Conservation (phyloP, 1,140 invertebrate species). For the Colletes gigas region DNA sequence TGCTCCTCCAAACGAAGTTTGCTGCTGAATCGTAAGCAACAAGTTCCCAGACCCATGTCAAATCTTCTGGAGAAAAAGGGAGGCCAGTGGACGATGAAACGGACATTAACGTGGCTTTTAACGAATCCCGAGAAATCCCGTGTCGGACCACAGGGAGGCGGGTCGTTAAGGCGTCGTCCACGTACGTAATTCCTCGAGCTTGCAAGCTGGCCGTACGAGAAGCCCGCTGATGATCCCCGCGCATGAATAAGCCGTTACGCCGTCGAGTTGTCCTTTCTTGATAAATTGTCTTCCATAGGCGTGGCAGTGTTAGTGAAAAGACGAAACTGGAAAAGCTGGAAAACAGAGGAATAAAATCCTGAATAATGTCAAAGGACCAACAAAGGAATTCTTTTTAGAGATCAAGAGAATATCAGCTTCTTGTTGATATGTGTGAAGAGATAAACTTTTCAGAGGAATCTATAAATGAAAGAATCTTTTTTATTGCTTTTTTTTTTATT, state of each 20-base stretch:
- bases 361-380: not conserved
- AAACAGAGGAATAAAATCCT: constrained; percentile 5
- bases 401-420: no score
- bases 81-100: constrained; percentile 23
- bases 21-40: constrained; percentile 44
- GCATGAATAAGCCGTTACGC: constrained; percentile 77
- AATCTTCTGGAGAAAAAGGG: constrained; percentile 32
- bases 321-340: not conserved
- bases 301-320: constrained; percentile 45
- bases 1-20: not conserved
- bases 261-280: constrained; percentile 71
- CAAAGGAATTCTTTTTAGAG: no score
- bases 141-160: constrained; percentile 52
- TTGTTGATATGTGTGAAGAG: no score
- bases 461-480: no score
- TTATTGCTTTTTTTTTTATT: no score
- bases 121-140: constrained; percentile 63
- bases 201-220: constrained; percentile 30
- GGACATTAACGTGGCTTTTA: constrained; percentile 55
- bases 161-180: constrained; percentile 70
- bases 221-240: constrained; percentile 65
- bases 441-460: no score
- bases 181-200: constrained; percentile 63
- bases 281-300: constrained; percentile 70
- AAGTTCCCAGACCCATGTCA: constrained; percentile 38